Percentiles rank a stretch among this genome's conserved stretches.
These are phyloP conservation scores for Speoplatyrhinus poulsoni DNA, from an alignment of 2,113 vertebrate genomes.

Conservation along the genomic window DNA sequence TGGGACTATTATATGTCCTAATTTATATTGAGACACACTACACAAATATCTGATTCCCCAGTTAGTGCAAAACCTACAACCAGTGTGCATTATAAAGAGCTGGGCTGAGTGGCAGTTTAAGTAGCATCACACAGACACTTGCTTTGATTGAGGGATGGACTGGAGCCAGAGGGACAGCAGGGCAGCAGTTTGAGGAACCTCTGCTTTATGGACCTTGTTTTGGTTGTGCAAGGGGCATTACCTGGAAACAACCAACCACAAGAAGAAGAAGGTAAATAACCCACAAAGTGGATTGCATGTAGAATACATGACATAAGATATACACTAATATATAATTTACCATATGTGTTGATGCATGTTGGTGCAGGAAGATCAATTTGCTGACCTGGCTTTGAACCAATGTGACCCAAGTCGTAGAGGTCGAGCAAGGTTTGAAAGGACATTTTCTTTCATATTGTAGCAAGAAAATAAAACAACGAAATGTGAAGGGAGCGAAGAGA, in stretches of 20 bases:
- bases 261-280: constrained; percentile 39
- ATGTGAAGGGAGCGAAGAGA: neutral
- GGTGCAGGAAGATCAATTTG: neutral
- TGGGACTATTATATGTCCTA: no score
- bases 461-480: neutral
- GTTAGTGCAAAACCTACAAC: no score
- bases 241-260: constrained; percentile 71
- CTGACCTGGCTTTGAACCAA: constrained; percentile 36
- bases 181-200: constrained; percentile 75
- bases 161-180: constrained; percentile 65
- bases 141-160: constrained; percentile 60
- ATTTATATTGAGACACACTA: no score
- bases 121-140: constrained; percentile 48
- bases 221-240: constrained; percentile 67
- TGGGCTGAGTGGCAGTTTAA: neutral
- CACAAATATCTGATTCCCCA: no score
- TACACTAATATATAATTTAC: constrained; percentile 14
- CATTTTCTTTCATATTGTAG: neutral
- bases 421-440: no score
- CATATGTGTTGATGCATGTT: neutral
- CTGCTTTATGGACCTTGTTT: constrained; percentile 74
- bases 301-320: neutral
- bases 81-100: neutral
- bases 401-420: neutral
- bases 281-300: constrained; percentile 4